These are phyloP conservation scores for Microcebus ravelobensis DNA, from an alignment of 2,113 vertebrate species.

Conservation along the genomic window DNA sequence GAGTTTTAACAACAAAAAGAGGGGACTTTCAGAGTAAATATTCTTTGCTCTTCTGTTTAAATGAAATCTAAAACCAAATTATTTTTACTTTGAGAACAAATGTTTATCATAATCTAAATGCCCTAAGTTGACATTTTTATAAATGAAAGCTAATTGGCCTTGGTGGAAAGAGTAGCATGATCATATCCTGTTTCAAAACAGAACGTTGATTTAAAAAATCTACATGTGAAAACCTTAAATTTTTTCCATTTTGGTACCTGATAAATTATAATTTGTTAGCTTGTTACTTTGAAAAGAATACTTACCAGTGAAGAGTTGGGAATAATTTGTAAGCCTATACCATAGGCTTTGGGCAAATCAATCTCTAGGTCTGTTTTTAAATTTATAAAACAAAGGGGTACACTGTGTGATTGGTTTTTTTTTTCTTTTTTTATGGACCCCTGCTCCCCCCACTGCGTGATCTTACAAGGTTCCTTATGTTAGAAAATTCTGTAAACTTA, in stretches of 20 bases:
- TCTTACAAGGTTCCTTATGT: neutral
- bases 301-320: neutral
- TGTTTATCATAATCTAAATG: slow-evolving; percentile 46
- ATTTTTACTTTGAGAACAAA: slow-evolving; percentile 63
- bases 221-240: neutral
- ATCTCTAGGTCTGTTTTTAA: neutral
- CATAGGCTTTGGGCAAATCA: neutral
- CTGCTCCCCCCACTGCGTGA: neutral
- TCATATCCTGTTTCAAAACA: slow-evolving; percentile 45
- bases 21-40: slow-evolving; percentile 23
- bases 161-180: slow-evolving; percentile 14
- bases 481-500: slow-evolving; percentile 35
- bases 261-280: slow-evolving; percentile 18
- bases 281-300: slow-evolving; percentile 48
- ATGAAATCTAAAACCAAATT: slow-evolving; percentile 51
- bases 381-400: neutral
- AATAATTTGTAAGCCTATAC: neutral
- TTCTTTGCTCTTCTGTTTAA: slow-evolving; percentile 56
- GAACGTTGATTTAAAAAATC: neutral
- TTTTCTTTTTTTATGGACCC: no score
- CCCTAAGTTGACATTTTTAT: slow-evolving; percentile 54
- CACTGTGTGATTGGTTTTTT: neutral
- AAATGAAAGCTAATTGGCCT: slow-evolving; percentile 47
- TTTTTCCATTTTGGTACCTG: neutral
- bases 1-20: neutral